These are phyloP conservation scores for Brachionus asplanchnoidis DNA, from an alignment of 1,140 invertebrate genomes.

Conservation along the genomic window DNA sequence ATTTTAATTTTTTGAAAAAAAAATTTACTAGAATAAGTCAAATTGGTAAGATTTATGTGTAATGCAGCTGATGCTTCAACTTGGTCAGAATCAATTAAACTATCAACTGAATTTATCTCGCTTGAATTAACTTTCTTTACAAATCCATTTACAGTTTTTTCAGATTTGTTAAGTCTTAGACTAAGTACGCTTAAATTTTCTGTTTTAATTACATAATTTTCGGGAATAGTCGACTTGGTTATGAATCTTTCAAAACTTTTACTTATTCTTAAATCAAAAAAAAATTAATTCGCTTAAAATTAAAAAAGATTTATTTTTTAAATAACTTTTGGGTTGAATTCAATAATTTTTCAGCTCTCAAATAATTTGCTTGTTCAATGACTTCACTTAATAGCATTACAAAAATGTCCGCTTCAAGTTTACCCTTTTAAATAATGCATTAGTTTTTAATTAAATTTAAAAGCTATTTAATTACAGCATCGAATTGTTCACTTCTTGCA, in stretches of 20 bases:
- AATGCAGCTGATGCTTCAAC: not conserved
- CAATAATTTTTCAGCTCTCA: not conserved
- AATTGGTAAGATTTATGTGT: not conserved
- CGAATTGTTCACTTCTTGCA: not conserved
- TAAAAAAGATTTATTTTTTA: not conserved
- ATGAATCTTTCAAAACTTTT: conserved; percentile 6
- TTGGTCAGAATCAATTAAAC: not conserved
- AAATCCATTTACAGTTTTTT: conserved; percentile 15
- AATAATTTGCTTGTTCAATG: conserved; percentile 14
- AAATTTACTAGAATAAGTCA: not conserved
- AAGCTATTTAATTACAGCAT: not conserved
- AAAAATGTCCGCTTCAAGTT: conserved; percentile 22
- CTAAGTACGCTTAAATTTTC: not conserved
- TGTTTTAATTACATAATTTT: conserved; percentile 14
- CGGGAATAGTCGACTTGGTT: not conserved
- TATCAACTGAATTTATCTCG: not conserved
- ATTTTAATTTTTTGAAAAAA: not conserved
- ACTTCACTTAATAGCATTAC: not conserved
- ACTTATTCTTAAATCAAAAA: not conserved
- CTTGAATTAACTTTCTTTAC: conserved; percentile 16
- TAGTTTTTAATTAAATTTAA: not conserved
- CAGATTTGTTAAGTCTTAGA: not conserved
- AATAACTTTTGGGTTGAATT: conserved; percentile 1
- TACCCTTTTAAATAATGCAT: not conserved
- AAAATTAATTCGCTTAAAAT: not conserved